Base-by-base conservation (phyloP, 2,888 invertebrate species). In the Cyaniris semiargus region DNA sequence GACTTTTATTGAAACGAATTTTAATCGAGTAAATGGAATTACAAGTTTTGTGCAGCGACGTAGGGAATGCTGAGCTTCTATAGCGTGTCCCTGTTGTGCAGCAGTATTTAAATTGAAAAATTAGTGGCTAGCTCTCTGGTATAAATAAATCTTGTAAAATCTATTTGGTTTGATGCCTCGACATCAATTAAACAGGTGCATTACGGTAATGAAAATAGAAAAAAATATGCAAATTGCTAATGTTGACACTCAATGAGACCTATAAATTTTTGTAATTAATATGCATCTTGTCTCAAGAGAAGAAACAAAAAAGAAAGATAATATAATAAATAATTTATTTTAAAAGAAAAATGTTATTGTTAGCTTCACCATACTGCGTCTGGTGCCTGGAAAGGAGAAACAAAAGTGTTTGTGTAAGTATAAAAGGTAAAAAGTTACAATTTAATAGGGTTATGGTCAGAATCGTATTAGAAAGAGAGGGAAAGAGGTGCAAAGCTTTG, bases 11-110 rank as follows among this genome's bases (percentile, higher is more conserved):
- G 66, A 66, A 66, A 66, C 66, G 66, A 66, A 66, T 66, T 66
- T 66, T 27, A 31, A 66, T 66, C 66, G 66, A 66, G 66, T 66
- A 66, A 66, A 66, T 66, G 66, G 66, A 66, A 66, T 66, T 66
- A 66, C 66, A 66, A 66, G 66, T 66, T 66, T 66, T 31, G 66
- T 66, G 15, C 66, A 66, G 27, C 18, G 66, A 27, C 66, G 66
- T 23, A 60, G 60, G 8, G 60, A 23, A 60, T 23, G 23, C 27
- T 5, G 66, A 18, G 66, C 27, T 66, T 13, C 66, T 60, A 66
- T 66, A 27, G 18, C 66, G 0, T 60, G 4, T 31, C 15, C 15
- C 6, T 66, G 27, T 66, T 66, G 66, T 60, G 13, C 2, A 56
- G 13, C 23, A 23, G 60, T 21, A 66, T 66, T 66, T 27, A 66